Conservation (phyloP, 2,113 vertebrate species). For the Misgurnus mizolepis region DNA sequence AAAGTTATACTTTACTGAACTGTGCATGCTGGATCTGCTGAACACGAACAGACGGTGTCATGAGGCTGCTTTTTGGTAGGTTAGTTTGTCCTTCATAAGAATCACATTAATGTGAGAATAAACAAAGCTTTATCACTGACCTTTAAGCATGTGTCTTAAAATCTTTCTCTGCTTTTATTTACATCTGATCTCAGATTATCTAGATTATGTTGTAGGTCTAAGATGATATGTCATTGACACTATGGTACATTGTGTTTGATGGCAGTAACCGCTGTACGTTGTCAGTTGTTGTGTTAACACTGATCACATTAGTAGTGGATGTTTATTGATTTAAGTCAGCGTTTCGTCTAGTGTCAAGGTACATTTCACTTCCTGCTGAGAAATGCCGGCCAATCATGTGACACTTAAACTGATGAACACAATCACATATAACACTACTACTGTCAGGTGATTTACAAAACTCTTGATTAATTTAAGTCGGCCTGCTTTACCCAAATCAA, state of each 20-base stretch:
- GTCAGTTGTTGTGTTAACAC: constrained; percentile 8
- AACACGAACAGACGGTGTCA: constrained; percentile 3
- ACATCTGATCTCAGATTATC: not conserved
- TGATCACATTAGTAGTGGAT: not conserved
- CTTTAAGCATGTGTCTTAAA: not conserved
- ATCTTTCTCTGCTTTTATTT: not conserved
- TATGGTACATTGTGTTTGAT: not conserved
- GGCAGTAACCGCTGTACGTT: not conserved
- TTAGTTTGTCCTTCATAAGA: not conserved
- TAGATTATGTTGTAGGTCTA: not conserved
- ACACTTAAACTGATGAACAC: not conserved
- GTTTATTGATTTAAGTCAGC: constrained; percentile 4
- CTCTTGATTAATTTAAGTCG: too few relatives aligned
- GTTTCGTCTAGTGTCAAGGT: constrained; percentile 3
- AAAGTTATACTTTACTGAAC: not conserved
- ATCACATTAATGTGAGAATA: not conserved
- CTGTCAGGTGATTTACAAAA: too few relatives aligned
- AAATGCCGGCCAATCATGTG: not conserved
- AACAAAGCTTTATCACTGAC: not conserved
- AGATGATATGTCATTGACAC: not conserved
- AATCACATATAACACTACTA: not conserved
- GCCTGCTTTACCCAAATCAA: too few relatives aligned
- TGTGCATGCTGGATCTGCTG: not conserved
- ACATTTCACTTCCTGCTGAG: not conserved
- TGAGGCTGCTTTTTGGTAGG: constrained; percentile 7